Evolutionary conservation across 2,888 invertebrate genomes (phyloP).

Genomic region (Rotaria sp.): DNA sequence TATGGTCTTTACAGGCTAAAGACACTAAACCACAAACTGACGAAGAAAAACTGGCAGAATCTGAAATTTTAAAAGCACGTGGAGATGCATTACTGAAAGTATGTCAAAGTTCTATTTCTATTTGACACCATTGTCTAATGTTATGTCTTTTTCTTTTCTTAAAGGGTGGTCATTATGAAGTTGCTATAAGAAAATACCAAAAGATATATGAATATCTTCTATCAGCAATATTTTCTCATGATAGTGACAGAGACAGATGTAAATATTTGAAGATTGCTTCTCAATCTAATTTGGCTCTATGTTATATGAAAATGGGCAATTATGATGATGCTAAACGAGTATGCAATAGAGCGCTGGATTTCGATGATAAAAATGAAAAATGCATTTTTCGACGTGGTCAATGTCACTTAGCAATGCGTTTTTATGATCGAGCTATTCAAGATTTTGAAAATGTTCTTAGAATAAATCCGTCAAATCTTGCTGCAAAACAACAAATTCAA

Average conservation of each 20-base stretch:
- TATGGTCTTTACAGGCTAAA: constrained; percentile 59
- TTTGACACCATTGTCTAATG: not conserved
- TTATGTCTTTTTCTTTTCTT: not conserved
- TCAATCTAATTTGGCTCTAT: constrained; percentile 73
- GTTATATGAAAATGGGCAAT: constrained; percentile 69
- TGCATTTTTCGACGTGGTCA: constrained; percentile 79
- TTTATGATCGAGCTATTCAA: constrained; percentile 68
- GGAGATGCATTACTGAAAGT: constrained; percentile 81
- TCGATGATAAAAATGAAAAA: constrained; percentile 74
- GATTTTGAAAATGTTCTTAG: constrained; percentile 72
- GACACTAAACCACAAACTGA: constrained; percentile 75
- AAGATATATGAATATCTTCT: too few relatives aligned
- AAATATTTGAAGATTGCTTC: constrained; percentile 65
- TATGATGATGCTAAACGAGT: constrained; percentile 67
- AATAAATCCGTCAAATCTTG: constrained; percentile 76
- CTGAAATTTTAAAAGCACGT: constrained; percentile 77
- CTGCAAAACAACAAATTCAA: constrained; percentile 69
- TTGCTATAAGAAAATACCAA: constrained; percentile 76
- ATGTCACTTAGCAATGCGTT: constrained; percentile 68
- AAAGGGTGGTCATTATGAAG: constrained; percentile 63
- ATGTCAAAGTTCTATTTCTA: constrained; percentile 6
- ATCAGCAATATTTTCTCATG: constrained; percentile 41
- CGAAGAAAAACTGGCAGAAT: constrained; percentile 71
- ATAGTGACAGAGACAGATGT: constrained; percentile 56
- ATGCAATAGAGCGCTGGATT: constrained; percentile 70